Conservation (phyloP, 2,888 invertebrate species). For the Criorhina ranunculi region DNA sequence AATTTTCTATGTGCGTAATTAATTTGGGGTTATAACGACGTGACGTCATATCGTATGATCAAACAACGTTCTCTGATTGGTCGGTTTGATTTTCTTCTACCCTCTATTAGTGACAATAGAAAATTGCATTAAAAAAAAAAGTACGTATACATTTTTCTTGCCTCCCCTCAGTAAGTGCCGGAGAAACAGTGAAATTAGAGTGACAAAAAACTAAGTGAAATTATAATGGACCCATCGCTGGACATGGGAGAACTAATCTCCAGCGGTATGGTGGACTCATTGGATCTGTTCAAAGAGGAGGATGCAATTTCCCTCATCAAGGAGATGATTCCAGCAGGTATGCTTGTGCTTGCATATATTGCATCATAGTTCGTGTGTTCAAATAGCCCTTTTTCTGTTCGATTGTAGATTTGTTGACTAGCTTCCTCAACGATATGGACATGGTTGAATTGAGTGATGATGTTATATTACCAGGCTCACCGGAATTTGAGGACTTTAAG, state of each 20-base stretch:
- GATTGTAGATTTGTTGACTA: slow-evolving; percentile 81
- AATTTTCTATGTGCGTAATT: slow-evolving; percentile 74
- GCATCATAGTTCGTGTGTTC: background rate
- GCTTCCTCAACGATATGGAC: slow-evolving; percentile 82
- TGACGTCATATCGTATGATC: slow-evolving; percentile 84
- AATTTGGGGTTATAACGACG: slow-evolving; percentile 75
- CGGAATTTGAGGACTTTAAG: slow-evolving; percentile 78
- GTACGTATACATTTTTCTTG: slow-evolving; percentile 36
- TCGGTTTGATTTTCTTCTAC: slow-evolving; percentile 75
- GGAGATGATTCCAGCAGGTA: slow-evolving; percentile 83
- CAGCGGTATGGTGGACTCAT: slow-evolving; percentile 79
- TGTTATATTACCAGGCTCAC: slow-evolving; percentile 77
- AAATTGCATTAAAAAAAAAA: slow-evolving; percentile 35
- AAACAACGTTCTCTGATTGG: slow-evolving; percentile 82
- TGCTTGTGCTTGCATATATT: background rate
- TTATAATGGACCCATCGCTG: slow-evolving; percentile 78
- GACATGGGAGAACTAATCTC: slow-evolving; percentile 81
- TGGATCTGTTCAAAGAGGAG: slow-evolving; percentile 83
- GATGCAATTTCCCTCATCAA: slow-evolving; percentile 83
- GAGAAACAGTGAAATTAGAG: slow-evolving; percentile 26
- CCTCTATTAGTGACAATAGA: slow-evolving; percentile 58
- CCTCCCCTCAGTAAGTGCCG: slow-evolving; percentile 15
- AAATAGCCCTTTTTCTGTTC: background rate
- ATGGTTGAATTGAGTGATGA: slow-evolving; percentile 80
- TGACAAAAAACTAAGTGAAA: slow-evolving; percentile 10